Conservation (phyloP, 2,113 vertebrate species). For the Apteryx owenii region DNA sequence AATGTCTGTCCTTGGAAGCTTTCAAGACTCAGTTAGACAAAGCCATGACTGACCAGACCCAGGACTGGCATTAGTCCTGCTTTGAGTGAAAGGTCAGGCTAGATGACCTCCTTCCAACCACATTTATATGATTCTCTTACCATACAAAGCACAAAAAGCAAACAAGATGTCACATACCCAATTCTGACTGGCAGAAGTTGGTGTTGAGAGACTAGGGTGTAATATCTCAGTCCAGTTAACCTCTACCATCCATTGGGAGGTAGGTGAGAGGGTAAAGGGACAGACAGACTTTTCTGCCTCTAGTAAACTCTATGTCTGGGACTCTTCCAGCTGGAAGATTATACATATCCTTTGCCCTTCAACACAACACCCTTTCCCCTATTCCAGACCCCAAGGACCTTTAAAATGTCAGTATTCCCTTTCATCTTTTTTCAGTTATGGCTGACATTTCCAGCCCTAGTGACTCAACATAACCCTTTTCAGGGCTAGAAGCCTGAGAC, state of each 20-base stretch:
- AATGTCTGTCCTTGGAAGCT: not conserved
- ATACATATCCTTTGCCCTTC: not conserved
- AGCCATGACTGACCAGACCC: not conserved
- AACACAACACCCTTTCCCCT: not conserved
- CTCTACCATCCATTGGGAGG: rapidly evolving
- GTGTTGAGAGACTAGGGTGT: not conserved
- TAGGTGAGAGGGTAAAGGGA: not conserved
- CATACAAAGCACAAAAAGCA: not conserved
- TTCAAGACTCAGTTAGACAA: not conserved
- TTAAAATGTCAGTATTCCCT: not conserved
- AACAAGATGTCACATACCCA: not conserved
- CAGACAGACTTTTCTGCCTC: not conserved
- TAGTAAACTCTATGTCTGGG: not conserved
- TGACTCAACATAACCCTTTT: not conserved
- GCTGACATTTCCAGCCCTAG: not conserved
- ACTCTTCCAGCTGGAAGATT: not conserved
- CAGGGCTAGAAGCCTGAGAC: not conserved
- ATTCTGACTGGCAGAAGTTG: not conserved
- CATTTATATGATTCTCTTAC: rapidly evolving
- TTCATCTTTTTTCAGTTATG: not conserved
- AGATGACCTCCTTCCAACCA: not conserved
- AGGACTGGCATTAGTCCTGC: not conserved
- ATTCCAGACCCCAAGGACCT: not conserved
- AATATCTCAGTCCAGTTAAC: rapidly evolving
- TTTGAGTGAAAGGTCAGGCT: not conserved